These are phyloP conservation scores for Clarias magur DNA, from an alignment of 2,113 vertebrate genomes.

Conservation along the genomic window DNA sequence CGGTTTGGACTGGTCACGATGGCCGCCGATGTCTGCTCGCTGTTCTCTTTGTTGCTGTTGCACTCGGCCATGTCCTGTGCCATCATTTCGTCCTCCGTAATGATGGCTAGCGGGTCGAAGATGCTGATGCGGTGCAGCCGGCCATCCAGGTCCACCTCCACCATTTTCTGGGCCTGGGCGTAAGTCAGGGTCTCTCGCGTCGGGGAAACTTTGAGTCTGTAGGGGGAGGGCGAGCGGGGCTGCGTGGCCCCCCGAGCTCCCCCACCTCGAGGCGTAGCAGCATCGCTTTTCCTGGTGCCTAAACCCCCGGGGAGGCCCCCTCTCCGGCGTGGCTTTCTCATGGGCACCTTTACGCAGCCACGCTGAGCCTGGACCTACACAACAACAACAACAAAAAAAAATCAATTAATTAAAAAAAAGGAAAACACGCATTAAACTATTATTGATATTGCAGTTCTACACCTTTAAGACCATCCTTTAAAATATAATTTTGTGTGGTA, in stretches of 20 bases:
- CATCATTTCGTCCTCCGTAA: slow-evolving; percentile 93
- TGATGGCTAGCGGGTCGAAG: slow-evolving; percentile 91
- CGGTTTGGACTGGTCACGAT: slow-evolving; percentile 77
- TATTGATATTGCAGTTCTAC: not conserved
- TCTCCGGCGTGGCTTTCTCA: slow-evolving; percentile 93
- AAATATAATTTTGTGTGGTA: not conserved
- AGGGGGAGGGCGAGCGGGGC: slow-evolving; percentile 85
- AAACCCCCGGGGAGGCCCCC: slow-evolving; percentile 70
- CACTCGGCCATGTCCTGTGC: slow-evolving; percentile 96
- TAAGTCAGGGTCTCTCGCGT: slow-evolving; percentile 89
- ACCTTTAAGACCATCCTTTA: no score
- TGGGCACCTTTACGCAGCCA: slow-evolving; percentile 68
- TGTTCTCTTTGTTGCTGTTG: slow-evolving; percentile 99
- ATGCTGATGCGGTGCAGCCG: slow-evolving; percentile 94
- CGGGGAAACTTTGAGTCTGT: slow-evolving; percentile 88
- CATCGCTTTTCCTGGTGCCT: slow-evolving; percentile 41
- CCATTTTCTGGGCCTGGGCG: slow-evolving; percentile 91
- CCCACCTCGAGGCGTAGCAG: slow-evolving; percentile 64
- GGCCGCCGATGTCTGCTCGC: slow-evolving; percentile 82
- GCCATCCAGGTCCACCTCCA: slow-evolving; percentile 96
- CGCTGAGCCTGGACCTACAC: slow-evolving; percentile 54
- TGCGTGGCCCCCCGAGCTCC: slow-evolving; percentile 68
- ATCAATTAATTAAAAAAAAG: slow-evolving; percentile 7
- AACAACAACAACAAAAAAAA: not conserved
- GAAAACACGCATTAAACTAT: not conserved